Evolutionary conservation across 2,113 vertebrate genomes (phyloP).

Genomic region (Cheirogaleus medius): DNA sequence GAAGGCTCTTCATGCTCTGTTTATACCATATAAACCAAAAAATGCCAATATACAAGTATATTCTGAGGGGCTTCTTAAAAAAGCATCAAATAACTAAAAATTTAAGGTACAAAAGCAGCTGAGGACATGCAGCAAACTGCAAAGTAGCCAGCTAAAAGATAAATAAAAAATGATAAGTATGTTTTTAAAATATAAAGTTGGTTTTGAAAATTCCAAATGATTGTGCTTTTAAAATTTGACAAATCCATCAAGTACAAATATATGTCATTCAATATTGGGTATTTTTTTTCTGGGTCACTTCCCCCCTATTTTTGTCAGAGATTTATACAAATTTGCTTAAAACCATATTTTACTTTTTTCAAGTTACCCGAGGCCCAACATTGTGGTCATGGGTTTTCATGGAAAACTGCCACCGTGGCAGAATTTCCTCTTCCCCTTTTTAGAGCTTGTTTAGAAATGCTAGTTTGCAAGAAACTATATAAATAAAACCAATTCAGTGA

Average conservation of each 20-base stretch:
- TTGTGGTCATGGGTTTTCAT: neutral
- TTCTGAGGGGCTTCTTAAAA: conserved; percentile 29
- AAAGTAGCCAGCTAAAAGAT: conserved; percentile 67
- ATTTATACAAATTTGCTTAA: neutral
- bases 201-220: neutral
- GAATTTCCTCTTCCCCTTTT: neutral
- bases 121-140: conserved; percentile 23
- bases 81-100: conserved; percentile 64
- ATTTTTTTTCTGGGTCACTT: neutral
- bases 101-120: conserved; percentile 75
- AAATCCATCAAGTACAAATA: neutral
- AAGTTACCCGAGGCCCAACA: neutral
- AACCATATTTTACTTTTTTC: neutral
- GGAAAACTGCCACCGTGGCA: neutral
- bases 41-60: conserved; percentile 62
- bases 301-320: neutral
- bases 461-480: neutral
- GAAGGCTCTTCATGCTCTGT: conserved; percentile 15
- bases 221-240: neutral
- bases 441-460: neutral
- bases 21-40: conserved; percentile 52
- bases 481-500: neutral
- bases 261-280: neutral
- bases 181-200: neutral
- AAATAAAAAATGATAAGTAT: no score